Conservation (phyloP, 2,888 invertebrate genomes). For the Eilema griseolum region DNA sequence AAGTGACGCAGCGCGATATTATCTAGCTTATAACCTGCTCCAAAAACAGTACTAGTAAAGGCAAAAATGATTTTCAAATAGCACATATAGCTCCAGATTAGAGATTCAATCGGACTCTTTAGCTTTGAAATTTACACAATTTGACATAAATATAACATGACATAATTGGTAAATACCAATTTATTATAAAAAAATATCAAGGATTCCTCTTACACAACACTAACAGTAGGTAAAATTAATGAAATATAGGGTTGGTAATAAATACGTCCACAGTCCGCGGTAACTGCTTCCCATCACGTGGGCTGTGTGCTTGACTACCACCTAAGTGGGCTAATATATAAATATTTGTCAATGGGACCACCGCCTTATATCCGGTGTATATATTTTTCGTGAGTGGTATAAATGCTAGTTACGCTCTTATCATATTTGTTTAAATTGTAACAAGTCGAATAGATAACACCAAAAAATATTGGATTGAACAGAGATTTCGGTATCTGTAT, state of each 20-base stretch:
- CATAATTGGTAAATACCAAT: no score
- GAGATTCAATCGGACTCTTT: neutral
- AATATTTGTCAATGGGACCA: constrained; percentile 53
- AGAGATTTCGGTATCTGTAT: constrained; percentile 61
- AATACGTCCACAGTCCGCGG: no score
- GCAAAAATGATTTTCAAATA: no score
- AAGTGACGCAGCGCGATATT: no score
- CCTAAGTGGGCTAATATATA: neutral
- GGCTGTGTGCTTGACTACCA: no score
- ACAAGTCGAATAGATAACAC: constrained; percentile 64
- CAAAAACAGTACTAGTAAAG: no score
- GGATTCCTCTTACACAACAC: neutral
- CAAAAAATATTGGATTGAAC: constrained; percentile 62
- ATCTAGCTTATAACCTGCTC: no score
- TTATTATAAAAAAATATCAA: neutral
- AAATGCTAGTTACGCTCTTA: constrained; percentile 65
- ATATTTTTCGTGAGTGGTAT: constrained; percentile 54
- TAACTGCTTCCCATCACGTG: no score
- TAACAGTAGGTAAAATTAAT: neutral
- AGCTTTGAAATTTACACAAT: neutral
- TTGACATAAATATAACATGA: no score
- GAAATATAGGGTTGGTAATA: neutral
- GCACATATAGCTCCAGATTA: neutral
- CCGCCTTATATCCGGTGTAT: constrained; percentile 64
- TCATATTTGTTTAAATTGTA: constrained; percentile 67